Evolutionary conservation across 2,888 invertebrate species (phyloP).

Genomic region (Tetragonula carbonaria): DNA sequence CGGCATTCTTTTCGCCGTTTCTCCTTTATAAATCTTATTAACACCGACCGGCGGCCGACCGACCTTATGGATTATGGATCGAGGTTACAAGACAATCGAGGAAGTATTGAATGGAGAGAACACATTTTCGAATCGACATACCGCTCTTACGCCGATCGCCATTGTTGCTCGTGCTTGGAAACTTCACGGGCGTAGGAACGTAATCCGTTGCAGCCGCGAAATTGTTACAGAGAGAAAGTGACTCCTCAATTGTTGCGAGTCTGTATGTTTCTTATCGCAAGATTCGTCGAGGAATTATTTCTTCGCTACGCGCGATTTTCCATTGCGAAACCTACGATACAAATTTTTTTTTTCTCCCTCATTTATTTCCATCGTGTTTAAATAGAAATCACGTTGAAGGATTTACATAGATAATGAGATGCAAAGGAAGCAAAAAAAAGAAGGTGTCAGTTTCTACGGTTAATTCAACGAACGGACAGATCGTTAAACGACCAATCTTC

Average conservation of each 20-base stretch:
- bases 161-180: not conserved
- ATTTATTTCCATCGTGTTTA: no score
- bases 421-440: not conserved
- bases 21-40: conserved; percentile 62
- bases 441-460: not conserved
- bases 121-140: conserved; percentile 16
- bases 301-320: no score
- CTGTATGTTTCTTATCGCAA: not conserved
- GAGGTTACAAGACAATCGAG: conserved; percentile 57
- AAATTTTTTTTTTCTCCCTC: no score
- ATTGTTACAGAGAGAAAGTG: conserved; percentile 7
- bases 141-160: conserved; percentile 14
- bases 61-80: conserved; percentile 48
- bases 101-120: conserved; percentile 47
- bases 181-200: not conserved
- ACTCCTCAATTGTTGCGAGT: not conserved
- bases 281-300: not conserved
- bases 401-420: not conserved
- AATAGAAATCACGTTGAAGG: no score
- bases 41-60: conserved; percentile 38
- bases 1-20: conserved; percentile 56
- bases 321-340: no score
- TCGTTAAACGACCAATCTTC: conserved; percentile 25
- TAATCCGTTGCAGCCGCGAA: conserved; percentile 12
- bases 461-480: not conserved